Conservation (phyloP, 2,797 vertebrate genomes). For the Coregonus ussuriensis region DNA sequence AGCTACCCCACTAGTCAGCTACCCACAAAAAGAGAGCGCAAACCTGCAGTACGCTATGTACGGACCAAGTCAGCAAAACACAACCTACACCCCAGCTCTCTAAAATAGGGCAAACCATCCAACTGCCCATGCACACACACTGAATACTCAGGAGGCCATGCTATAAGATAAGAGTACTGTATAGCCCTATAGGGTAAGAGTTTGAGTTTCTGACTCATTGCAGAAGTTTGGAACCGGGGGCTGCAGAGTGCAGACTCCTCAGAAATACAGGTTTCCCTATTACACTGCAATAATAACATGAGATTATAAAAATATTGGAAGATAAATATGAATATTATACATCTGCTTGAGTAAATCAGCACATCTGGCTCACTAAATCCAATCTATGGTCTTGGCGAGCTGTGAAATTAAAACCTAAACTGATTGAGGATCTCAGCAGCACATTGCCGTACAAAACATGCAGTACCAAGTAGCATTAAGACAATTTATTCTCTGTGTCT, state of each 20-base stretch:
- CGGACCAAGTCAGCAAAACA: constrained; percentile 37
- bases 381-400: constrained; percentile 65
- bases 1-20: constrained; percentile 26
- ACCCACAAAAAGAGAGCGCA: constrained; percentile 19
- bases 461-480: neutral
- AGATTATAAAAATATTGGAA: constrained; percentile 31
- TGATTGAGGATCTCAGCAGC: constrained; percentile 51
- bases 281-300: neutral
- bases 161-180: neutral
- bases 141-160: neutral
- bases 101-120: constrained; percentile 13
- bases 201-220: constrained; percentile 8
- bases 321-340: neutral
- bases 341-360: constrained; percentile 55
- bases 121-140: neutral
- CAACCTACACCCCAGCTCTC: constrained; percentile 4
- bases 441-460: constrained; percentile 32
- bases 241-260: neutral
- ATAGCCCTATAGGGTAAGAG: neutral
- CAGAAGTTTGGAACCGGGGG: neutral
- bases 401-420: constrained; percentile 67
- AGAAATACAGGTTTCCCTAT: neutral
- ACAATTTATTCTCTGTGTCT: neutral
- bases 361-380: constrained; percentile 56
- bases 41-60: constrained; percentile 15